Base-by-base conservation (phyloP, 2,888 invertebrate species). In the Cremastinae sp. region DNA sequence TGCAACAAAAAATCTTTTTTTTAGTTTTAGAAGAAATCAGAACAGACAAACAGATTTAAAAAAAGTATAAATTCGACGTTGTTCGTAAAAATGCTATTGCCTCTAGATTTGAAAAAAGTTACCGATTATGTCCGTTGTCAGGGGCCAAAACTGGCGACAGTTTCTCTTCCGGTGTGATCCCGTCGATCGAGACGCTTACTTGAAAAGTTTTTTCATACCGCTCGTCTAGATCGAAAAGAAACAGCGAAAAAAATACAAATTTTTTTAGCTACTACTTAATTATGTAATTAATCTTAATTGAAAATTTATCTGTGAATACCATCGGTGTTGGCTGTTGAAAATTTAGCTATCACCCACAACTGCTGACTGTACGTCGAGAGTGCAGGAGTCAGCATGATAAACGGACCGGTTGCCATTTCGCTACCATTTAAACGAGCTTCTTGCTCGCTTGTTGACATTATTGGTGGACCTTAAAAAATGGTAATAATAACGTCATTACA, bases 321-420 rank as follows among this genome's bases (percentile, higher is more conserved):
- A 85, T 97, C 96, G 80, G 93, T 94, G 90, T 96, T 96, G 82
- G 94, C 94, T 2, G 97, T 97, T 39, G 94, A 91, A 84, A 97
- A 92, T 88, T 96, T 95, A 0, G 96, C 96, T 78, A 96, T 94
- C 0, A 98, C 91, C 98, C 98, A 98, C 73, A 98, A 90, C 86
- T 98, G 98, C 88, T 98, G 98, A 68, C 95, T 95, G 82, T 98
- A 96, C 0, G 96, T 95, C 37, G 96, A 95, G 88, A 98, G 91
- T 16, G 94, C 91, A 0, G 97, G 97, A 55, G 96, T 96, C 86
- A 94, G 94, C 91, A 98, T 93, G 70, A 94, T 93, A 89, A 96
- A 98, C 1, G 98, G 97, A 0, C 98, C 96, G 8, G 93, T 93
- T 64, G 93, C 94, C 84, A 95, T 92, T 49, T 91, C 91, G 82